A percentile compares a stretch with the other conserved stretches of the same genome.
Evolutionary conservation across 2,797 vertebrate species (phyloP).

Genomic region (Etheostoma nigrum): DNA sequence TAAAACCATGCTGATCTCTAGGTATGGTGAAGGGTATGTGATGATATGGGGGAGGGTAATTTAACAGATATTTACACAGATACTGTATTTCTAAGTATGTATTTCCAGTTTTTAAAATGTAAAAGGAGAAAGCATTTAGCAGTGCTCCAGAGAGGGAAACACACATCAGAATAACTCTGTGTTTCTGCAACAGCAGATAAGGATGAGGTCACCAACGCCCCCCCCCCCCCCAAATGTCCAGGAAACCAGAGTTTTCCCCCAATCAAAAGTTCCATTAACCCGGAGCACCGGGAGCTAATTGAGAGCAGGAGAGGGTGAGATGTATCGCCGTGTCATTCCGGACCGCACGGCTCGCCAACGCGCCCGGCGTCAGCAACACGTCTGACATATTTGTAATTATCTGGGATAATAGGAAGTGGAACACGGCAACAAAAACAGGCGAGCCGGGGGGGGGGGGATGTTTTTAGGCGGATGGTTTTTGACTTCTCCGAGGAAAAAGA

Average conservation of each 20-base stretch:
- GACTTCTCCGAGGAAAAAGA: conserved; percentile 81
- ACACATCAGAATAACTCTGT: conserved; percentile 26
- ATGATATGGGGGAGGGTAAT: too few species aligned
- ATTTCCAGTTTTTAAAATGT: background rate
- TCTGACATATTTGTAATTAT: conserved; percentile 78
- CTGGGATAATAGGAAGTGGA: conserved; percentile 57
- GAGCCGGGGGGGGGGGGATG: background rate
- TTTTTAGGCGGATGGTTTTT: background rate
- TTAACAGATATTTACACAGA: too few species aligned
- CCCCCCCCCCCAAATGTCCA: conserved; percentile 42
- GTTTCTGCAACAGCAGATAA: conserved; percentile 77
- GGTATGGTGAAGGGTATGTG: too few species aligned
- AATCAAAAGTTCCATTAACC: conserved; percentile 85
- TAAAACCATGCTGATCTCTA: too few species aligned
- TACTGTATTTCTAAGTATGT: background rate
- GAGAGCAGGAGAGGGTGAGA: conserved; percentile 70
- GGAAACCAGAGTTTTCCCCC: conserved; percentile 67
- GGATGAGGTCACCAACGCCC: conserved; percentile 64
- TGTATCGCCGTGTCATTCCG: conserved; percentile 62
- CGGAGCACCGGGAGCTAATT: conserved; percentile 80
- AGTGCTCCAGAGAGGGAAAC: conserved; percentile 18
- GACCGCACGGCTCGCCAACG: conserved; percentile 36
- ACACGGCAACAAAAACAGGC: conserved; percentile 44
- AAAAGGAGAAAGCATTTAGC: background rate
- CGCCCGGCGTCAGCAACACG: conserved; percentile 44